These are phyloP conservation scores for Meloe dianella DNA, from an alignment of 2,888 invertebrate genomes.

Conservation along the genomic window DNA sequence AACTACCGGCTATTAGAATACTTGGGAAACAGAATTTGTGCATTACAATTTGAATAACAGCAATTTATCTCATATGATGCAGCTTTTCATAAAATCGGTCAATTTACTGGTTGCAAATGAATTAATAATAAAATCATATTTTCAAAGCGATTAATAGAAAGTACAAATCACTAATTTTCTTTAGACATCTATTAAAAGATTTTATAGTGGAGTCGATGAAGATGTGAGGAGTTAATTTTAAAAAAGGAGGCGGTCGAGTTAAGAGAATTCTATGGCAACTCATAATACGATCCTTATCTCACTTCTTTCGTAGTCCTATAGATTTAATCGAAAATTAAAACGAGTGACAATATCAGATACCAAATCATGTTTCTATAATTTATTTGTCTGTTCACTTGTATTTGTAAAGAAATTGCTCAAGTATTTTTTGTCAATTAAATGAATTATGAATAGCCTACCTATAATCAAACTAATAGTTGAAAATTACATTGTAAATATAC, in stretches of 20 bases:
- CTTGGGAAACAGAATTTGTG: background rate
- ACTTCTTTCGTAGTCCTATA: too few relatives aligned
- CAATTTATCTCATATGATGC: background rate
- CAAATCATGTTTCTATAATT: too few relatives aligned
- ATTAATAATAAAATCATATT: too few relatives aligned
- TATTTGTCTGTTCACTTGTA: background rate
- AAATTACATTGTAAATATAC: constrained; percentile 1
- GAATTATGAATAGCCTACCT: background rate
- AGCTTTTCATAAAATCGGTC: background rate
- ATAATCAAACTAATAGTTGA: background rate
- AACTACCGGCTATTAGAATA: background rate
- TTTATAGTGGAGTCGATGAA: too few relatives aligned
- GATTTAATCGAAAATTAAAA: background rate
- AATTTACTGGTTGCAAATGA: background rate
- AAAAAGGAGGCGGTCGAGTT: too few relatives aligned
- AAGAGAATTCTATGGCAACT: too few relatives aligned
- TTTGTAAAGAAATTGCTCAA: background rate
- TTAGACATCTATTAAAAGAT: too few relatives aligned
- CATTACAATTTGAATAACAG: background rate
- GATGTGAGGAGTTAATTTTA: too few relatives aligned
- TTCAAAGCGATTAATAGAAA: too few relatives aligned
- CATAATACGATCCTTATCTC: too few relatives aligned
- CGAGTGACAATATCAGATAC: too few relatives aligned
- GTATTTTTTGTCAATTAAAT: background rate
- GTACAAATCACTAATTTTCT: too few relatives aligned